phyloP scores from a whole-genome alignment of 64 coral and sea anemone genomes.

The Montipora capricornis region DNA sequence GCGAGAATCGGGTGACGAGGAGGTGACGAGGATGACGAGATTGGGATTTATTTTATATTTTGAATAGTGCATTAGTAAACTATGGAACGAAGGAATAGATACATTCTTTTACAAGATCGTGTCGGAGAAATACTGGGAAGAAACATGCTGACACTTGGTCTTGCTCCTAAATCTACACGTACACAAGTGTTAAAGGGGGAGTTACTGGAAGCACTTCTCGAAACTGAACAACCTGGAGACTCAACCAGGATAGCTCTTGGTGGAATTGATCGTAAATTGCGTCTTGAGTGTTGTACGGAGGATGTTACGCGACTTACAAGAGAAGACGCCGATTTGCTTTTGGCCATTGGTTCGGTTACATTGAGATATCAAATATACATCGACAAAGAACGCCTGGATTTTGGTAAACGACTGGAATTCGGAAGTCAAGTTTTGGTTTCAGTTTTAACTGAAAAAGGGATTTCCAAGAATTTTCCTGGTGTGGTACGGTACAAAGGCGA shows the following conservation, averaged over 20 bases:
- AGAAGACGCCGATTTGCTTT: no score
- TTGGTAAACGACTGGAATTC: constrained; percentile 49
- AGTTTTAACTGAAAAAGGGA: constrained; percentile 20
- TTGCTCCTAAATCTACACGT: background rate
- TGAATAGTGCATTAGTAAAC: no score
- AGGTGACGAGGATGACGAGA: no score
- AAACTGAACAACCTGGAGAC: constrained; percentile 65
- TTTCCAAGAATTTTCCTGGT: constrained; percentile 27
- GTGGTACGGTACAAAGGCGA: constrained; percentile 85
- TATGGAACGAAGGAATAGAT: constrained; percentile 72
- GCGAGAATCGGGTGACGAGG: no score
- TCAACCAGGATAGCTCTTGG: constrained; percentile 27
- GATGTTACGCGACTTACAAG: constrained; percentile 55
- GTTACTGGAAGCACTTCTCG: constrained; percentile 55
- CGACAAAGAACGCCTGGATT: no score
- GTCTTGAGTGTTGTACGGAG: constrained; percentile 45
- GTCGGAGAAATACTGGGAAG: constrained; percentile 40
- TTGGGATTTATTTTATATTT: no score
- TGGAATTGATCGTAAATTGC: constrained; percentile 19
- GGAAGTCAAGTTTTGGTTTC: constrained; percentile 71
- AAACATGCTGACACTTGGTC: constrained; percentile 38
- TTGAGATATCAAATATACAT: no score
- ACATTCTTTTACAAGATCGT: constrained; percentile 73
- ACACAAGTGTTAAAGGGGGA: constrained; percentile 68
- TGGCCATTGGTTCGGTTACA: no score